phyloP scores from a whole-genome alignment of 2,113 vertebrate genomes.

The Pelmatolapia mariae region DNA sequence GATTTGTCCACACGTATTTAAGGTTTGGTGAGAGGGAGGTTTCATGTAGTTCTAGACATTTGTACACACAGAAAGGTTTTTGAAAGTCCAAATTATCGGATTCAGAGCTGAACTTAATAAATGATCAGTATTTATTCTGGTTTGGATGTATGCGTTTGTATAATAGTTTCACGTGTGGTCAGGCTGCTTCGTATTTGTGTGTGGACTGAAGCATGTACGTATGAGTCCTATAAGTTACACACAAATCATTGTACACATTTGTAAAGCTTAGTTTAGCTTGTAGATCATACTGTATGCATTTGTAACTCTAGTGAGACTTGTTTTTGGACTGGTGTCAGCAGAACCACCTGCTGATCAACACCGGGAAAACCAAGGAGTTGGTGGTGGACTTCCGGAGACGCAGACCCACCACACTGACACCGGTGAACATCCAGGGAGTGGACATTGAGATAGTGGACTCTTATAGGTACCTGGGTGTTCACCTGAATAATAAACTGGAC shows the following conservation, averaged over 20 bases:
- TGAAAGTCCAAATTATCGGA: accelerated
- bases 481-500: too few species aligned
- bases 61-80: background rate
- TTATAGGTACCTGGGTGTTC: too few species aligned
- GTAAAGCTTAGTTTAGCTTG: background rate
- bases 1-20: background rate
- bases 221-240: background rate
- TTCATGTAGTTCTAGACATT: background rate
- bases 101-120: background rate
- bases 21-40: background rate
- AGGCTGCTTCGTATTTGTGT: background rate
- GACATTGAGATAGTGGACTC: too few species aligned
- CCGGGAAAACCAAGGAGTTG: too few species aligned
- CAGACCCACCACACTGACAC: too few species aligned
- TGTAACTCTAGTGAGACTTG: background rate
- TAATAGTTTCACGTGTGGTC: background rate
- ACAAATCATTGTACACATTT: background rate
- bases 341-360: too few species aligned
- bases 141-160: background rate
- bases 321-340: too few species aligned
- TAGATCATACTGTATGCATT: background rate
- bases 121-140: background rate
- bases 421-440: too few species aligned
- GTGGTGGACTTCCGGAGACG: too few species aligned
- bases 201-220: background rate